Evolutionary conservation across 2,113 vertebrate genomes (phyloP).

Genomic region (Proterorhinus semilunaris): DNA sequence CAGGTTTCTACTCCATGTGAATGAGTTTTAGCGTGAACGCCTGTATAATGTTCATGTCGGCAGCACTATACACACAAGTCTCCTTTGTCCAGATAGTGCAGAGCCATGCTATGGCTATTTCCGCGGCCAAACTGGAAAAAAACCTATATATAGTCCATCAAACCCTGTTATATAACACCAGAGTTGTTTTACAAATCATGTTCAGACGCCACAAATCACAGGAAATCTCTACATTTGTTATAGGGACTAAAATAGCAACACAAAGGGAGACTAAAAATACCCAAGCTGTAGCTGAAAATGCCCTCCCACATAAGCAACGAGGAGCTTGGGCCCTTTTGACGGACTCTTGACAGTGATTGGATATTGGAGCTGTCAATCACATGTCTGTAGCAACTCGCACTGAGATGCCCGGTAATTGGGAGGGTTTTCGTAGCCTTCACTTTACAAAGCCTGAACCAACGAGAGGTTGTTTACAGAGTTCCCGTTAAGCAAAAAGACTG

Average conservation of each 20-base stretch:
- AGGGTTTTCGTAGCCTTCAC: neutral
- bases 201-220: neutral
- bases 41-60: too few relatives aligned
- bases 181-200: neutral
- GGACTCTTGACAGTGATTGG: slow-evolving; percentile 4
- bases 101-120: too few relatives aligned
- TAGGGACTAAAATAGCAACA: slow-evolving; percentile 1
- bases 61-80: too few relatives aligned
- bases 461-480: neutral
- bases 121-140: too few relatives aligned
- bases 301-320: neutral
- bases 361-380: slow-evolving; percentile 5
- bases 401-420: neutral
- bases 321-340: neutral
- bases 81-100: too few relatives aligned
- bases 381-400: neutral
- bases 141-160: too few relatives aligned
- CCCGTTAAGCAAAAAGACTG: too few relatives aligned
- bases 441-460: neutral
- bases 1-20: too few relatives aligned
- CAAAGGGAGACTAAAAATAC: neutral
- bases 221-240: neutral
- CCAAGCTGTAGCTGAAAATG: neutral
- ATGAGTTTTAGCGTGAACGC: too few relatives aligned
- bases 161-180: neutral